Evolutionary conservation across 2,113 vertebrate species (phyloP).

Genomic region (Sceloporus tristichus): DNA sequence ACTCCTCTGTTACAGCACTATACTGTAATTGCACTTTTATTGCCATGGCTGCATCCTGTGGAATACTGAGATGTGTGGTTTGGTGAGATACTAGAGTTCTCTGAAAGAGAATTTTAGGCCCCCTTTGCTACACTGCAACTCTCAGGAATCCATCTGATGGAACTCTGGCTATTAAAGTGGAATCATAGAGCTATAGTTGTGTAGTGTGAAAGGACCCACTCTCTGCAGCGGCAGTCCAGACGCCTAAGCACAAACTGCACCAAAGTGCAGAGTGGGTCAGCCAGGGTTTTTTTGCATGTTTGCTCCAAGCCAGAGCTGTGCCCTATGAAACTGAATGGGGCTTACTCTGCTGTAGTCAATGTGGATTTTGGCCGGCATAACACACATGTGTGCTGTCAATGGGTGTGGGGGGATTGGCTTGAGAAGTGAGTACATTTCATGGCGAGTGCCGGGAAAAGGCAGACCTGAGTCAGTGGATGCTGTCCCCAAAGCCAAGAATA

Average conservation of each 20-base stretch:
- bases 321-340: not conserved
- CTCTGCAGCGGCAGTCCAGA: not conserved
- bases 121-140: too few species aligned
- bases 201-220: not conserved
- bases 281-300: not conserved
- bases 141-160: too few species aligned
- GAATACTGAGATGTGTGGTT: too few species aligned
- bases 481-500: not conserved
- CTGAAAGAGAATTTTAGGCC: too few species aligned
- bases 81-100: too few species aligned
- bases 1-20: too few species aligned
- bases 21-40: too few species aligned
- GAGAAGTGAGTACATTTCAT: conserved; percentile 9
- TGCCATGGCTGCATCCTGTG: too few species aligned
- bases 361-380: not conserved
- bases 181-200: too few species aligned
- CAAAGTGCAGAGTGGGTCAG: not conserved
- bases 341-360: not conserved
- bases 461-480: conserved; percentile 3
- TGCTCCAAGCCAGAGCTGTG: not conserved
- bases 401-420: not conserved
- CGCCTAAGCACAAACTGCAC: not conserved
- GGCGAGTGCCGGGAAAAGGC: not conserved
- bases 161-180: too few species aligned
- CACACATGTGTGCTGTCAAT: conserved; percentile 12